A percentile compares a stretch with the other conserved stretches of the same genome.
Evolutionary conservation across 2,888 invertebrate species (phyloP).

Genomic region (Cheilosia grossa): DNA sequence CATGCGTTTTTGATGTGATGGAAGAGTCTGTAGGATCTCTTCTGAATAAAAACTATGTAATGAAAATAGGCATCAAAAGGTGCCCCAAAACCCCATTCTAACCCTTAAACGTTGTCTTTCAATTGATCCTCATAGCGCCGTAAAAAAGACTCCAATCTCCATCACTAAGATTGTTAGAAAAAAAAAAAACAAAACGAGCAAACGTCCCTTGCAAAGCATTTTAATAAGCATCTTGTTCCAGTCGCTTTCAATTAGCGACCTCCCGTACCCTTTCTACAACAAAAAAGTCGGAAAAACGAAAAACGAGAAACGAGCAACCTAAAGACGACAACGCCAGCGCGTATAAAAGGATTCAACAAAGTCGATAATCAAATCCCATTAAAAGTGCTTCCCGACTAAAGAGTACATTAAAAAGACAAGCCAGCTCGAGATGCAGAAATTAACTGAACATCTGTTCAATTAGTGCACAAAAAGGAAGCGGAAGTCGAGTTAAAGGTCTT

Average conservation of each 20-base stretch:
- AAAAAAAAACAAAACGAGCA: not conserved
- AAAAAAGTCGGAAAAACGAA: not conserved
- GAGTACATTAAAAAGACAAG: not conserved
- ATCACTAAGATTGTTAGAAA: not conserved
- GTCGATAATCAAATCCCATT: slow-evolving; percentile 57
- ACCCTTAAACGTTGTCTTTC: not conserved
- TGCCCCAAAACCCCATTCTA: too few relatives aligned
- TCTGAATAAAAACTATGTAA: too few relatives aligned
- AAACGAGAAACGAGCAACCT: not conserved
- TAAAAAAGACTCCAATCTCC: not conserved
- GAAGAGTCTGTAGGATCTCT: too few relatives aligned
- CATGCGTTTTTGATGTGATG: too few relatives aligned
- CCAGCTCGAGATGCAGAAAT: slow-evolving; percentile 36
- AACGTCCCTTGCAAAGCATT: slow-evolving; percentile 8
- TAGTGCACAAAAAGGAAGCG: slow-evolving; percentile 32
- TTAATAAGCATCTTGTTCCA: slow-evolving; percentile 45
- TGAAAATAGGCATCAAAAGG: too few relatives aligned
- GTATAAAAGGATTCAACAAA: slow-evolving; percentile 32
- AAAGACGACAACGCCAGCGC: not conserved
- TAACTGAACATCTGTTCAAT: slow-evolving; percentile 62
- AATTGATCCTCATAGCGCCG: not conserved
- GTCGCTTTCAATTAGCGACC: slow-evolving; percentile 50
- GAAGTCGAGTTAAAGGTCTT: slow-evolving; percentile 38
- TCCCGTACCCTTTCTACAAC: slow-evolving; percentile 4
- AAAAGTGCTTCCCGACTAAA: slow-evolving; percentile 18